A percentile compares a stretch with the other conserved stretches of the same genome.
phyloP scores from a whole-genome alignment of 2,797 vertebrate species.

The Rhinatrema bivittatum region DNA sequence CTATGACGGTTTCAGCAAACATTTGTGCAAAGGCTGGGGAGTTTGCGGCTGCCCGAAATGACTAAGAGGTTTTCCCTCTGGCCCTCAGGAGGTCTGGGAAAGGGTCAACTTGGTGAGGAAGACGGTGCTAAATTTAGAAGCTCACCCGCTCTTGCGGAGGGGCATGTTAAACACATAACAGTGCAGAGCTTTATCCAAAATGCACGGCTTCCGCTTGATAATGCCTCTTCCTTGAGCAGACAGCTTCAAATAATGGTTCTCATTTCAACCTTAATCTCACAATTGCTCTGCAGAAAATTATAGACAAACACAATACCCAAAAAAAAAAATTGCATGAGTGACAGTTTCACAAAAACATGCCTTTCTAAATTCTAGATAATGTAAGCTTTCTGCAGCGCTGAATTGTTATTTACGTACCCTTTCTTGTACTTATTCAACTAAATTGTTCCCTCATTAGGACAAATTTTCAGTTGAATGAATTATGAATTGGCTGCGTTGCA shows the following conservation, averaged over 20 bases:
- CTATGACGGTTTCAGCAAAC: too few species aligned
- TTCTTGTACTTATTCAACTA: constrained; percentile 4
- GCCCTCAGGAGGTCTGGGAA: too few species aligned
- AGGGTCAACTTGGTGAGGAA: too few species aligned
- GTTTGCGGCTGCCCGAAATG: too few species aligned
- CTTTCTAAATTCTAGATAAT: constrained; percentile 7
- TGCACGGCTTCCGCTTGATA: too few species aligned
- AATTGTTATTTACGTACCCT: constrained; percentile 10
- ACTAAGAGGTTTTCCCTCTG: too few species aligned
- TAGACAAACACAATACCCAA: neutral
- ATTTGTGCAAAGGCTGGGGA: too few species aligned
- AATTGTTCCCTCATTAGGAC: constrained; percentile 28
- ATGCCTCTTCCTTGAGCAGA: too few species aligned
- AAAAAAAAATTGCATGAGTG: neutral
- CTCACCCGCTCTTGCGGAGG: too few species aligned
- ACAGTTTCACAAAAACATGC: neutral
- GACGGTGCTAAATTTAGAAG: too few species aligned
- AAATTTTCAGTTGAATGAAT: constrained; percentile 24
- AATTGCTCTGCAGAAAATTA: neutral
- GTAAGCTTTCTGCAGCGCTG: constrained; percentile 16
- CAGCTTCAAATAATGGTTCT: constrained; percentile 5
- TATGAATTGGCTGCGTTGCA: constrained; percentile 18
- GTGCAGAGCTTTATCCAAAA: too few species aligned
- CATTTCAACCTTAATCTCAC: neutral
- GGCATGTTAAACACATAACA: too few species aligned